Evolutionary conservation across 1,140 invertebrate genomes (phyloP).

Genomic region (Cherax quadricarinatus): DNA sequence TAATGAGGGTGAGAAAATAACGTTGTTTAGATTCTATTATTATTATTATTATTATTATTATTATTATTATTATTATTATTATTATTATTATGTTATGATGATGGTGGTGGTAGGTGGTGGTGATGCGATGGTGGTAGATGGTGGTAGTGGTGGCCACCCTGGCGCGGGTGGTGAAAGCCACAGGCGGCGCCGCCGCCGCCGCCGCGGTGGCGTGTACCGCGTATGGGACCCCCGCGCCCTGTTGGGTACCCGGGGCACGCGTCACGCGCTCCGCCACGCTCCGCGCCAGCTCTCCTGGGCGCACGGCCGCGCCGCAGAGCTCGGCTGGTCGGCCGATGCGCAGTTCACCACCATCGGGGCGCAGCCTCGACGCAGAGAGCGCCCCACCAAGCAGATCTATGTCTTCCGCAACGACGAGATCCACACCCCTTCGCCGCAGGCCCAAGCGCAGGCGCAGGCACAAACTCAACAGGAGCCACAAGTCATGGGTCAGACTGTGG

Average conservation of each 20-base stretch:
- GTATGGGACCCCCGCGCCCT: neutral
- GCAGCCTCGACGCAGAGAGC: slow-evolving; percentile 30
- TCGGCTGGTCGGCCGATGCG: slow-evolving; percentile 37
- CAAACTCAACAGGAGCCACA: neutral
- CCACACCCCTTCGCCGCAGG: neutral
- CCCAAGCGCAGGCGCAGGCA: slow-evolving; percentile 20
- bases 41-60: no score
- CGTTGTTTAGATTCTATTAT: no score
- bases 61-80: no score
- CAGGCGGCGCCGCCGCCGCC: neutral
- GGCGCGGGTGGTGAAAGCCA: neutral
- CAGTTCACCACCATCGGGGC: slow-evolving; percentile 60
- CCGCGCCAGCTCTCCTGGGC: slow-evolving; percentile 54
- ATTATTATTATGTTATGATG: no score
- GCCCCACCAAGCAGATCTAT: slow-evolving; percentile 15
- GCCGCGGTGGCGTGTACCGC: neutral
- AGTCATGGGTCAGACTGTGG: neutral
- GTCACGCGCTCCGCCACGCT: slow-evolving; percentile 46
- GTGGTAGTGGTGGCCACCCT: neutral
- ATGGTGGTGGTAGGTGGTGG: neutral
- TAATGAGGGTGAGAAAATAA: no score
- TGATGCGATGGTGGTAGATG: neutral
- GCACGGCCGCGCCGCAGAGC: slow-evolving; percentile 17
- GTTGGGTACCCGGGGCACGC: neutral
- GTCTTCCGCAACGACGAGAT: slow-evolving; percentile 37